phyloP scores from a whole-genome alignment of 2,888 invertebrate species.

The Elysia crispata region DNA sequence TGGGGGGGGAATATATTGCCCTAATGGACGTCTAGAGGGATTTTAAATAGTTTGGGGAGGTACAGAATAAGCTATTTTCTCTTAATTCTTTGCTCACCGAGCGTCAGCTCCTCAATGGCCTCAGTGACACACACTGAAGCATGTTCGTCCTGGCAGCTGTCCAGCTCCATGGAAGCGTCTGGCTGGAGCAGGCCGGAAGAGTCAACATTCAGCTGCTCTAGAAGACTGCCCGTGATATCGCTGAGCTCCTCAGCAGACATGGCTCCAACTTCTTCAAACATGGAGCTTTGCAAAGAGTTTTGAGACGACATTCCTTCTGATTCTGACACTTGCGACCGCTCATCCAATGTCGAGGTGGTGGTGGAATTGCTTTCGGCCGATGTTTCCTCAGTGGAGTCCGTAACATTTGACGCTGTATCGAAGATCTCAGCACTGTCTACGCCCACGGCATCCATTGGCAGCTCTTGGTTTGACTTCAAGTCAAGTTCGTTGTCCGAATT shows the following conservation, averaged over 20 bases:
- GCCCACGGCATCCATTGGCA: too few species aligned
- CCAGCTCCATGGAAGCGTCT: conserved; percentile 54
- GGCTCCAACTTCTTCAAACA: not conserved
- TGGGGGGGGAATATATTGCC: too few species aligned
- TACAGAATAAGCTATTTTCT: too few species aligned
- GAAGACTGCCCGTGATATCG: not conserved
- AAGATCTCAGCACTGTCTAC: not conserved
- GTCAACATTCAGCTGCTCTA: not conserved
- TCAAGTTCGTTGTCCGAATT: not conserved
- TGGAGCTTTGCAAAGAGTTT: not conserved
- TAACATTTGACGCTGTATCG: not conserved
- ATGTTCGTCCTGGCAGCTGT: conserved; percentile 56
- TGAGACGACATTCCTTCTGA: not conserved
- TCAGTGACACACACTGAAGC: conserved; percentile 64
- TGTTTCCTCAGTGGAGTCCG: not conserved
- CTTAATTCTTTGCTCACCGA: conserved; percentile 61
- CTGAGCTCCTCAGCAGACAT: not conserved
- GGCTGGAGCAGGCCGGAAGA: not conserved
- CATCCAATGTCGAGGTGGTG: too few species aligned
- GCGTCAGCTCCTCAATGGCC: conserved; percentile 60
- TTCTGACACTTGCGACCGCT: not conserved
- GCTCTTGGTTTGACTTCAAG: not conserved
- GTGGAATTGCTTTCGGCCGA: not conserved
- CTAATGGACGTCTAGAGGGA: too few species aligned
- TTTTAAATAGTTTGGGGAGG: too few species aligned